Percentiles rank a stretch among this genome's conserved stretches.
These are phyloP conservation scores for western clawed frog (Xenopus tropicalis) DNA, from an alignment of 2,113 vertebrate genomes.

Conservation along the genomic window UCB_Xtro_10.0 CM004449.2:127631001-127631500, in stretches of 20 bases:
- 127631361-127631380: too few relatives aligned
- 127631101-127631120: conserved; percentile 41
- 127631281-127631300: too few relatives aligned
- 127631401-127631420: too few relatives aligned
- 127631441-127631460: too few relatives aligned
- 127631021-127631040: conserved; percentile 46
- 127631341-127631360: too few relatives aligned
- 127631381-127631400: too few relatives aligned
- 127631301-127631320: too few relatives aligned
- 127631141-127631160: conserved; percentile 21
- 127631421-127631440: too few relatives aligned
- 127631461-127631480: too few relatives aligned
- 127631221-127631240: conserved; percentile 12
- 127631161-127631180: conserved; percentile 15
- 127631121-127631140: conserved; percentile 19
- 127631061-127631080: conserved; percentile 71
- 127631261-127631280: conserved; percentile 28
- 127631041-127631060: conserved; percentile 42
- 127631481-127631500: too few relatives aligned
- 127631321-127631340: too few relatives aligned
- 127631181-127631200: conserved; percentile 8
- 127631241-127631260: conserved; percentile 19
- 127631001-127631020: too few relatives aligned
- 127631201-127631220: conserved; percentile 1
- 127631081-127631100: conserved; percentile 63